Evolutionary conservation across 23 tunicate species (phyloP), one percentile per base, ranked within the genome.

Genomic region (Clavelina lepadiformis): DNA sequence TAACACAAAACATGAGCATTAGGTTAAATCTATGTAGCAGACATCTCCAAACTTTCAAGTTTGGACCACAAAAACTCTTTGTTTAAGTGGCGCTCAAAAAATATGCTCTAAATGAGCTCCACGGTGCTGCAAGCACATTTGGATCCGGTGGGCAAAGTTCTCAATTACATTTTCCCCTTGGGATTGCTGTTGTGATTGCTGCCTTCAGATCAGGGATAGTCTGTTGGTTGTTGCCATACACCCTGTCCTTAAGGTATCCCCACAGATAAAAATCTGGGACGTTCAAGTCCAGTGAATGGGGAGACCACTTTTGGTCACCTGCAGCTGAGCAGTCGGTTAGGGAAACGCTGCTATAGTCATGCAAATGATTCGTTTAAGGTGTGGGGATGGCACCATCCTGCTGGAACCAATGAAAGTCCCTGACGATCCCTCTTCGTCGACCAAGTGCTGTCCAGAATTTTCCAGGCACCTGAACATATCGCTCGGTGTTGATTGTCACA

Each of bases 401-500:
- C 25, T 56, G 65, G 47, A 70, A 58, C 76, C 76, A 70, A 49
- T 56, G 59, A 18, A 67, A 22, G 73, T 7, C 34, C 59, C 73
- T 67, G 73, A 67, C 63, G 64, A 67, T 38, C 63, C 59, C 73
- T 67, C 59, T 67, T 23, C 19, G 37, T 50, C 35, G 59, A 67
- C 73, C 59, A 67, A 67, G 63, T 50, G 64, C 73, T 51, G 33
- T 67, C 73, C 59, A 67, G 63, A 49, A 67, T 51, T 63, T 63
- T 22, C 36, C 59, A 47, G 24, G 59, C 73, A 67, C 73, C 33
- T 67, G 37, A 23, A 67, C 33, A 67, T 67, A 50, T 51, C 64
- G 66, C 58, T 67, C 63, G 73, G 73, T 67, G 58, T 67, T 67
- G 62, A 67, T 49, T 67, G 63, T 67, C 73, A 67, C 73, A 67